Evolutionary conservation across 2,797 vertebrate genomes (phyloP).

Genomic region (Galaxias olidus): DNA sequence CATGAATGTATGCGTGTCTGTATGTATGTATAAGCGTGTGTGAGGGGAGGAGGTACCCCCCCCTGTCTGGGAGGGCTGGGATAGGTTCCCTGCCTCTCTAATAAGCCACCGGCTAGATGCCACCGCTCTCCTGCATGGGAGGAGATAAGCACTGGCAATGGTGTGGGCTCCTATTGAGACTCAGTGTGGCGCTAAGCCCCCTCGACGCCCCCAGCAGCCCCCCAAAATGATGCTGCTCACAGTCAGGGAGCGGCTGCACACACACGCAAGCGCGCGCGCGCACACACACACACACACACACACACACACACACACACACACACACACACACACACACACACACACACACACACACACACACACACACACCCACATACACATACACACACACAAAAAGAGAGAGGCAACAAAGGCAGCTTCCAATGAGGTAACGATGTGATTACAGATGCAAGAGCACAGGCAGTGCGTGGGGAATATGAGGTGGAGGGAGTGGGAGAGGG

Average conservation of each 20-base stretch:
- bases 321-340: constrained; percentile 4
- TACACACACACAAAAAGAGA: constrained; percentile 17
- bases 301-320: constrained; percentile 2
- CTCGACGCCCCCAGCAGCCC: constrained; percentile 56
- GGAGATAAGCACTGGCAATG: constrained; percentile 75
- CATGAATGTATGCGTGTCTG: neutral
- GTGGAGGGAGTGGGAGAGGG: constrained; percentile 51
- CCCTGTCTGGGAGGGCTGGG: constrained; percentile 51
- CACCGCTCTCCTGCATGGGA: constrained; percentile 74
- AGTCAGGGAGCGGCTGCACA: constrained; percentile 46
- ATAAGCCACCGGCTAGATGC: constrained; percentile 78
- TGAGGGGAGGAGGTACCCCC: constrained; percentile 18
- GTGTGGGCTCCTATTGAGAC: constrained; percentile 72
- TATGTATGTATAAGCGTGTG: neutral
- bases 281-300: constrained; percentile 24
- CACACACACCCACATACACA: constrained; percentile 1
- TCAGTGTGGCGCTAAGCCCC: constrained; percentile 68
- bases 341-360: constrained; percentile 26
- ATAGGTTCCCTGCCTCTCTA: constrained; percentile 72
- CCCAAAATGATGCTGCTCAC: constrained; percentile 2
- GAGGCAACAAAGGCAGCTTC: constrained; percentile 62
- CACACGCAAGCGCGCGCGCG: neutral
- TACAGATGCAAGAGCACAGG: constrained; percentile 70
- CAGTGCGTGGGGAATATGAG: constrained; percentile 61
- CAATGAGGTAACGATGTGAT: constrained; percentile 72